A percentile compares a stretch with the other conserved stretches of the same genome.
phyloP scores from a whole-genome alignment of 2,797 vertebrate species.

The Hephaestus fuliginosus region DNA sequence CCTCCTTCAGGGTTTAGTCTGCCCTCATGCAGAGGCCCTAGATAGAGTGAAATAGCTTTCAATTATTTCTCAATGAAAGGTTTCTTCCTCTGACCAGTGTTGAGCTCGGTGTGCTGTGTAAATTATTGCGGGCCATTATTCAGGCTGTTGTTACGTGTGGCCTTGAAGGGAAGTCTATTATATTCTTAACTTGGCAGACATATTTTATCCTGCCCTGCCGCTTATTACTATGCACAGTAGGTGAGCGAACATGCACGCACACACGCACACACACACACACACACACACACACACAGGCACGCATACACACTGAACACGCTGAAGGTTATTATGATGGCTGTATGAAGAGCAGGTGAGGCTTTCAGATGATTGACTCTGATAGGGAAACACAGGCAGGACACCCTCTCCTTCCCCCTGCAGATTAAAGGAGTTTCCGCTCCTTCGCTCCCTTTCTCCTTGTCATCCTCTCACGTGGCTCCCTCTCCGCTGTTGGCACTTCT shows the following conservation, averaged over 20 bases:
- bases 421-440: slow-evolving; percentile 70
- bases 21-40: slow-evolving; percentile 24
- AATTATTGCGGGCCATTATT: slow-evolving; percentile 77
- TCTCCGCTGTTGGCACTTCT: slow-evolving; percentile 3
- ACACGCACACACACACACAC: slow-evolving; percentile 18
- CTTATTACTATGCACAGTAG: slow-evolving; percentile 77
- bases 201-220: slow-evolving; percentile 74
- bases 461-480: slow-evolving; percentile 36
- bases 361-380: slow-evolving; percentile 78
- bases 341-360: slow-evolving; percentile 76
- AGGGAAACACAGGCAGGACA: slow-evolving; percentile 73
- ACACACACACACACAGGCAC: slow-evolving; percentile 20
- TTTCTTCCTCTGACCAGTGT: slow-evolving; percentile 49
- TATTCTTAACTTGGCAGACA: slow-evolving; percentile 76
- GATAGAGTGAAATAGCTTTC: slow-evolving; percentile 54
- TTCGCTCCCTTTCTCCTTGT: slow-evolving; percentile 51
- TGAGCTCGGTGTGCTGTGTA: slow-evolving; percentile 56
- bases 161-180: slow-evolving; percentile 76
- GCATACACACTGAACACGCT: slow-evolving; percentile 35
- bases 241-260: slow-evolving; percentile 43
- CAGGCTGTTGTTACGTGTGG: slow-evolving; percentile 71
- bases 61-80: slow-evolving; percentile 62
- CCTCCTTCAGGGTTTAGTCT: slow-evolving; percentile 31
- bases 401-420: slow-evolving; percentile 62
- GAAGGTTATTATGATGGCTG: slow-evolving; percentile 81